phyloP scores from a whole-genome alignment of 1,140 invertebrate genomes.

The Conus ventricosus region DNA sequence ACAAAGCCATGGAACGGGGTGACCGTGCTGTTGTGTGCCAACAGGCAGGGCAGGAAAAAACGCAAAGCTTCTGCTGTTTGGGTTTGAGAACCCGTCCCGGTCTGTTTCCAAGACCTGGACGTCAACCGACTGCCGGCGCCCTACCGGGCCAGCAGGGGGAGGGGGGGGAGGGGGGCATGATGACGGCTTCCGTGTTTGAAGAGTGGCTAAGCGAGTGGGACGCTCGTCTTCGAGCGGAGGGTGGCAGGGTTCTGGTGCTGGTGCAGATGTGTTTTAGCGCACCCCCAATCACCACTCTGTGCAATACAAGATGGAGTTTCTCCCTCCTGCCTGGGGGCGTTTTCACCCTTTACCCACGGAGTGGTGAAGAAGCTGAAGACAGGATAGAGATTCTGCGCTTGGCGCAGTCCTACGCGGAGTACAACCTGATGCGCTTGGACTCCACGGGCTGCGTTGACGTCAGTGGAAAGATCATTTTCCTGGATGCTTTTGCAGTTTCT shows the following conservation, averaged over 20 bases:
- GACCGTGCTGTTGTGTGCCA: background rate
- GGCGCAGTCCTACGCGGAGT: background rate
- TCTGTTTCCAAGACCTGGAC: background rate
- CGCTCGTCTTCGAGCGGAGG: background rate
- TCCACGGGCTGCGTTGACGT: background rate
- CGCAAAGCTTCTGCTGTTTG: background rate
- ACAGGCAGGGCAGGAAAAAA: background rate
- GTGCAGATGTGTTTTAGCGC: background rate
- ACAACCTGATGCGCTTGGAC: background rate
- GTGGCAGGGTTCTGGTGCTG: background rate
- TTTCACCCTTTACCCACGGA: background rate
- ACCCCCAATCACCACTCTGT: background rate
- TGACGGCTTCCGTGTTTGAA: background rate
- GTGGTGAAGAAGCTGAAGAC: slow-evolving; percentile 5
- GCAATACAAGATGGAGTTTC: background rate
- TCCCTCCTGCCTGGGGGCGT: background rate
- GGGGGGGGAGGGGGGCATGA: too few relatives aligned
- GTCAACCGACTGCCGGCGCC: background rate
- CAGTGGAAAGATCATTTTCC: background rate
- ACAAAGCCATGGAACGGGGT: background rate
- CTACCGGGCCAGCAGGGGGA: background rate
- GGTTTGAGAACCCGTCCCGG: background rate
- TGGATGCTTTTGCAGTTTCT: background rate
- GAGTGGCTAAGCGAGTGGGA: background rate
- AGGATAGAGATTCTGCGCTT: background rate